Evolutionary conservation across 2,113 vertebrate species (phyloP).

Genomic region (Myxocyprinus asiaticus): DNA sequence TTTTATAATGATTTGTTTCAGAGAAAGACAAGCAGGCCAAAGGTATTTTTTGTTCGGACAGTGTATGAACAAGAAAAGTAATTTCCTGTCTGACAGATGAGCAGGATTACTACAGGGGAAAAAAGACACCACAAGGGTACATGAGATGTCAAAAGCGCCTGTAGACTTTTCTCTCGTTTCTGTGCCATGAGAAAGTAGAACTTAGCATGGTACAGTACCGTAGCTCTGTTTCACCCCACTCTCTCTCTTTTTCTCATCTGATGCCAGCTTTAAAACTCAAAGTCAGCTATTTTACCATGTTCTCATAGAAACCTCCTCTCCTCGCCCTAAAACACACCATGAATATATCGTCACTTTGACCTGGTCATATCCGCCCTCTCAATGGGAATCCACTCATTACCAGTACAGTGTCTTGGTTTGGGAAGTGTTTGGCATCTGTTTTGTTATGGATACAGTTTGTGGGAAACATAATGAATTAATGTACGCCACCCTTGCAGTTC

Average conservation of each 20-base stretch:
- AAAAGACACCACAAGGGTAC: background rate
- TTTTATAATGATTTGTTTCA: background rate
- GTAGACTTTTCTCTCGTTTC: conserved; percentile 27
- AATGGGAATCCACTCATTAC: conserved; percentile 21
- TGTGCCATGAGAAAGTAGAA: conserved; percentile 68
- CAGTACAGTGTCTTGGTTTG: conserved; percentile 19
- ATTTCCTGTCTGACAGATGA: conserved; percentile 20
- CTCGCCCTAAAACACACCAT: background rate
- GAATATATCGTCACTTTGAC: conserved; percentile 15
- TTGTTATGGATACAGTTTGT: background rate
- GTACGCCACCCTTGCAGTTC: background rate
- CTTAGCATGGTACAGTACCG: conserved; percentile 58
- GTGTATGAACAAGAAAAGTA: background rate
- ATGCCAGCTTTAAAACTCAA: conserved; percentile 38
- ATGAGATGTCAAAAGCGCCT: conserved; percentile 25
- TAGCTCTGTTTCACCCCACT: conserved; percentile 13
- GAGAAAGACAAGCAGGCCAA: conserved; percentile 8
- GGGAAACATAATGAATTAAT: background rate
- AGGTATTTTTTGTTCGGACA: conserved; percentile 14
- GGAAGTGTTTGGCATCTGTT: background rate
- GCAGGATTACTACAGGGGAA: background rate
- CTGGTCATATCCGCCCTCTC: background rate
- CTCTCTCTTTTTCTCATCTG: conserved; percentile 28
- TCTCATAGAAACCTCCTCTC: background rate
- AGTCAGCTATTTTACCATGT: conserved; percentile 42